These are phyloP conservation scores for Lithophane ornitopus DNA, from an alignment of 2,888 invertebrate species.

Conservation along the genomic window DNA sequence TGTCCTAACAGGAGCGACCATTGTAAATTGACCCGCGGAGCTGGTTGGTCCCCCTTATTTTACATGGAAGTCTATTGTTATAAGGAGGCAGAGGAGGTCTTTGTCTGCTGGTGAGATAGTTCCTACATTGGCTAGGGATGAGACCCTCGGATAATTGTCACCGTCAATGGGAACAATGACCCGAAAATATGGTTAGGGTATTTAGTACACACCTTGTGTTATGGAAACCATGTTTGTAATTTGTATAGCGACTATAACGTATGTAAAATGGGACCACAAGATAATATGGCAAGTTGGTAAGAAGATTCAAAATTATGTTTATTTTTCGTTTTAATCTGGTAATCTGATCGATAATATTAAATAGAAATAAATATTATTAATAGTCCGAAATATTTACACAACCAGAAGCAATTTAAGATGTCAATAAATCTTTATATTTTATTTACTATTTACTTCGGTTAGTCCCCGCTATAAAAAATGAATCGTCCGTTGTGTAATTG, in stretches of 20 bases:
- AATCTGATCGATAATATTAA: not conserved
- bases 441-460: constrained; percentile 49
- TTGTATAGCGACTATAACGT: constrained; percentile 32
- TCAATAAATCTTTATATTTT: constrained; percentile 16
- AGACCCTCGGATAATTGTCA: constrained; percentile 80
- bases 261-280: not conserved
- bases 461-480: constrained; percentile 79
- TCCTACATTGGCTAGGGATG: constrained; percentile 73
- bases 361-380: not conserved
- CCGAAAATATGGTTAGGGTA: constrained; percentile 70
- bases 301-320: not conserved
- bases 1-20: constrained; percentile 63
- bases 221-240: constrained; percentile 53
- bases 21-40: constrained; percentile 43
- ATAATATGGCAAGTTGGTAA: not conserved
- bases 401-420: constrained; percentile 3
- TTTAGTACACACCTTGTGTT: constrained; percentile 52
- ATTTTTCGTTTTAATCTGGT: not conserved
- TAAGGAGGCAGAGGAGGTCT: constrained; percentile 56
- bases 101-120: constrained; percentile 63
- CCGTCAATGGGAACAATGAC: constrained; percentile 77
- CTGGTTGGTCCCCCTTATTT: constrained; percentile 10
- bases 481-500: constrained; percentile 82
- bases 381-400: not conserved
- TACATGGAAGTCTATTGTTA: constrained; percentile 33